Conservation (phyloP, 2,888 invertebrate species). For the Zygaena filipendulae region DNA sequence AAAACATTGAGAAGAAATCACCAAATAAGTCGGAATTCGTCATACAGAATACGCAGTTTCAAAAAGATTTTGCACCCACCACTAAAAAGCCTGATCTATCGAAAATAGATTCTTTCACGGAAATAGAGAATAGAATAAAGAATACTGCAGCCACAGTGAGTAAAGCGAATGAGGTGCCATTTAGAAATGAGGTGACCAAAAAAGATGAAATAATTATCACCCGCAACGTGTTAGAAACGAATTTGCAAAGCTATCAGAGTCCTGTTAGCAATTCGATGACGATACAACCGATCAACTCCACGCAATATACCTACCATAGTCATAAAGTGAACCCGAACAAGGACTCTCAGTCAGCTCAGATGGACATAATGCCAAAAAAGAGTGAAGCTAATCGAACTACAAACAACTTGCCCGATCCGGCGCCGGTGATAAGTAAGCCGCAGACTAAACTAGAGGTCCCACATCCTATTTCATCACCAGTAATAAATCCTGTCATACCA, state of each 20-base stretch:
- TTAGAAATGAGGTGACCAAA: conserved; percentile 41
- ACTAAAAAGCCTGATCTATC: conserved; percentile 41
- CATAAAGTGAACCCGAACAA: conserved; percentile 42
- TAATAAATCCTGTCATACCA: conserved; percentile 54
- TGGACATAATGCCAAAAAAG: conserved; percentile 44
- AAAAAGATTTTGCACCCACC: conserved; percentile 33
- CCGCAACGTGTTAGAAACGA: conserved; percentile 43
- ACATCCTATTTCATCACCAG: conserved; percentile 58
- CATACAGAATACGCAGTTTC: conserved; percentile 45
- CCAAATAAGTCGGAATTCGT: conserved; percentile 51
- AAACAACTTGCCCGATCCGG: conserved; percentile 32
- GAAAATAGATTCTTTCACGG: conserved; percentile 42
- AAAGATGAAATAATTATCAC: conserved; percentile 56
- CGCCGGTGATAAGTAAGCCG: conserved; percentile 44
- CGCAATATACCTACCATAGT: conserved; percentile 44
- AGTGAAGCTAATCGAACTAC: conserved; percentile 38
- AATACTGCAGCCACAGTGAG: conserved; percentile 28
- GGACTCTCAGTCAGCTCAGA: conserved; percentile 51
- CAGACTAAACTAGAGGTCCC: conserved; percentile 58
- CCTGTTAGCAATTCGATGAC: conserved; percentile 51
- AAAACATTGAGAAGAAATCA: conserved; percentile 41
- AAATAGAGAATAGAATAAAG: conserved; percentile 39
- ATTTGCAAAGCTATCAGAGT: conserved; percentile 40
- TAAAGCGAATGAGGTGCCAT: conserved; percentile 44
- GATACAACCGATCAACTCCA: conserved; percentile 48